Percentiles rank a stretch among this genome's conserved stretches.
phyloP scores from a whole-genome alignment of 2,888 invertebrate species.

The Diarsia rubi region DNA sequence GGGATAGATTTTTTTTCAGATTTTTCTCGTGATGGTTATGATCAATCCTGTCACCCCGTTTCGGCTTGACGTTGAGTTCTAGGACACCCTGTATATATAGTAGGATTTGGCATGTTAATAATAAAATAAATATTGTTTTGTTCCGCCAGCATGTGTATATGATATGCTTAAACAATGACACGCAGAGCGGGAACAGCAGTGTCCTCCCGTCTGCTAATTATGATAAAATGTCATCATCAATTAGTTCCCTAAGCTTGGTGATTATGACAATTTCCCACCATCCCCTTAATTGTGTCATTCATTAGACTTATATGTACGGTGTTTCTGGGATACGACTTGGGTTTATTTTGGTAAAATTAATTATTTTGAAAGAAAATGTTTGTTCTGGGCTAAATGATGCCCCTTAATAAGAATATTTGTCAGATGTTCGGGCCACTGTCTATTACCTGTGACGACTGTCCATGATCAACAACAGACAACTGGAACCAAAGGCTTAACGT shows the following conservation, averaged over 20 bases:
- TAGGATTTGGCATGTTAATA: too few species aligned
- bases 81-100: too few species aligned
- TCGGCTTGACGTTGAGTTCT: too few species aligned
- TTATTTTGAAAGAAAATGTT: background rate
- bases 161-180: background rate
- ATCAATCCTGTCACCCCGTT: too few species aligned
- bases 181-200: background rate
- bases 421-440: too few species aligned
- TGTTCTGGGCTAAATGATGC: too few species aligned
- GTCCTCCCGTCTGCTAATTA: background rate
- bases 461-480: too few species aligned
- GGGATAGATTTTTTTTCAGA: too few species aligned
- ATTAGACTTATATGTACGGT: background rate
- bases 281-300: background rate
- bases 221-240: conserved; percentile 10
- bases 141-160: background rate
- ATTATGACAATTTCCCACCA: conserved; percentile 6
- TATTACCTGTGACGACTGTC: too few species aligned
- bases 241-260: background rate
- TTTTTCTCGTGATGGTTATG: too few species aligned
- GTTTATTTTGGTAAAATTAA: background rate
- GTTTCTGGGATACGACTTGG: background rate
- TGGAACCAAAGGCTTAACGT: too few species aligned
- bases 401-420: too few species aligned
- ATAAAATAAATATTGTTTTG: background rate